phyloP scores from a whole-genome alignment of 2,888 invertebrate species.

The Diaprepes abbreviatus region DNA sequence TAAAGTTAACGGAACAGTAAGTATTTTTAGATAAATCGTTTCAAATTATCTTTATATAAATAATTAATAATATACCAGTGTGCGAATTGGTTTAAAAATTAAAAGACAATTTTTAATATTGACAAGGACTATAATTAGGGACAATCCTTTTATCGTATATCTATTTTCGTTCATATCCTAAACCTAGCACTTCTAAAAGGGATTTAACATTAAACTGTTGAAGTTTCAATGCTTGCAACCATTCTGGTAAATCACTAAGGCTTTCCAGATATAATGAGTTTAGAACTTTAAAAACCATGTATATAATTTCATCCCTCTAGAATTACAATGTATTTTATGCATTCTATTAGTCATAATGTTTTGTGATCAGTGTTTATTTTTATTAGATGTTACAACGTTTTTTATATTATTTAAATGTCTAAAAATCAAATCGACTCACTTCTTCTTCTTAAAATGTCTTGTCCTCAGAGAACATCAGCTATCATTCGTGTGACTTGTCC shows the following conservation, averaged over 20 bases:
- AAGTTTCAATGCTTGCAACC: slow-evolving; percentile 3
- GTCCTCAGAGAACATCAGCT: too few relatives aligned
- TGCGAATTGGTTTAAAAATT: slow-evolving; percentile 16
- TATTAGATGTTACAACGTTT: too few relatives aligned
- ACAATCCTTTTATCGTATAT: slow-evolving; percentile 65
- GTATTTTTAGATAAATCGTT: too few relatives aligned
- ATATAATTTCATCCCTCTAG: background rate
- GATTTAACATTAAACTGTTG: background rate
- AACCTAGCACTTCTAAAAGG: slow-evolving; percentile 8
- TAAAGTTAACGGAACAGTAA: too few relatives aligned
- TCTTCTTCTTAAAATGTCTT: too few relatives aligned
- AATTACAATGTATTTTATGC: background rate
- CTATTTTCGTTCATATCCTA: slow-evolving; percentile 57
- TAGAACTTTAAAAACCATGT: background rate
- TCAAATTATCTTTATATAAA: too few relatives aligned
- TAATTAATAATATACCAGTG: too few relatives aligned
- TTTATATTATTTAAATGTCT: too few relatives aligned
- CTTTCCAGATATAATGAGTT: background rate
- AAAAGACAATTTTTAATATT: slow-evolving; percentile 13
- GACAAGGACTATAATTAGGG: slow-evolving; percentile 66
- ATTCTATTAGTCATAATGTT: background rate
- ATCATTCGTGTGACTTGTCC: too few relatives aligned
- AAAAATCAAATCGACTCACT: too few relatives aligned
- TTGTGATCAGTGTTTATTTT: background rate
- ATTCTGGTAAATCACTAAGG: background rate